Evolutionary conservation across 2,888 invertebrate species (phyloP).

Genomic region (Caenorhabditis sp.): DNA sequence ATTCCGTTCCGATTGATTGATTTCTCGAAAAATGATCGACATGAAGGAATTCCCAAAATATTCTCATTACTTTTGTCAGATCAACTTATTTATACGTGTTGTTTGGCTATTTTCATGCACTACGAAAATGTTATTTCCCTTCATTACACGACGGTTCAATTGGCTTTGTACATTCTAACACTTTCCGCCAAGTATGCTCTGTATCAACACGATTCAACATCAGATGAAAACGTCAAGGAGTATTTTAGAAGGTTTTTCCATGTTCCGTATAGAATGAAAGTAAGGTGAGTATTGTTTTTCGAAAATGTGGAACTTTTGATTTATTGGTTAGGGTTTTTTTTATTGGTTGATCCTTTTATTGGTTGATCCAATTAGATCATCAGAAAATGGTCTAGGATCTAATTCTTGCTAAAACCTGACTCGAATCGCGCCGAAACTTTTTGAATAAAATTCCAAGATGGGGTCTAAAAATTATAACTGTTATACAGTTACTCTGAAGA

Average conservation of each 20-base stretch:
- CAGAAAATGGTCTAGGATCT: too few species aligned
- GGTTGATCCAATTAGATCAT: too few species aligned
- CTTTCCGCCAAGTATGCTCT: constrained; percentile 33
- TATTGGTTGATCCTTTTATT: too few species aligned
- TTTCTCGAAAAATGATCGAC: constrained; percentile 21
- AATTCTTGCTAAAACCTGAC: too few species aligned
- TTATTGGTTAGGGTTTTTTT: too few species aligned
- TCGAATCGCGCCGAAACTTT: too few species aligned
- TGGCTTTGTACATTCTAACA: constrained; percentile 57
- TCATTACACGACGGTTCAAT: constrained; percentile 52
- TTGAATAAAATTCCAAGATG: too few species aligned
- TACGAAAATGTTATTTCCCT: background rate
- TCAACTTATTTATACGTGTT: constrained; percentile 22
- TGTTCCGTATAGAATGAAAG: constrained; percentile 16
- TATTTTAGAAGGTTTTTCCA: constrained; percentile 14
- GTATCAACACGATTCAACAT: background rate
- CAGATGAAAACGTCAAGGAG: background rate
- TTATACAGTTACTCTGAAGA: too few species aligned
- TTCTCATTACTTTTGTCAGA: constrained; percentile 25
- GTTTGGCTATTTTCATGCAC: background rate
- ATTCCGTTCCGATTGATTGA: constrained; percentile 38
- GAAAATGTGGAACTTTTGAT: too few species aligned
- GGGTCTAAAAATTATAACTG: too few species aligned
- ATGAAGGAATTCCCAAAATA: constrained; percentile 22
- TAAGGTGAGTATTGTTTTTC: background rate